Conservation (phyloP, 2,797 vertebrate species). For the Crenuchus spilurus region DNA sequence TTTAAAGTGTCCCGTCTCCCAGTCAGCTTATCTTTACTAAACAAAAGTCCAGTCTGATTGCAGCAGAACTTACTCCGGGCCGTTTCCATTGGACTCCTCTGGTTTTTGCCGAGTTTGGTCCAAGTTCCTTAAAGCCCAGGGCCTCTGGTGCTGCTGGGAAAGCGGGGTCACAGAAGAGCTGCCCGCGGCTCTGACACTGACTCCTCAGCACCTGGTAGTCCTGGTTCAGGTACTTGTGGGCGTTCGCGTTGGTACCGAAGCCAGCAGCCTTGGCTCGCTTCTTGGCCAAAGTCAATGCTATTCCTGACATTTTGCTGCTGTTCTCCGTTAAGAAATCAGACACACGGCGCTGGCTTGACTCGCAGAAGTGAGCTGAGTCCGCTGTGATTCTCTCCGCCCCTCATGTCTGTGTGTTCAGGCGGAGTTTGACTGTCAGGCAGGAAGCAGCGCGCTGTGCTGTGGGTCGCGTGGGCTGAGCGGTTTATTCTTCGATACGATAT, state of each 20-base stretch:
- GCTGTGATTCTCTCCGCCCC: too few species aligned
- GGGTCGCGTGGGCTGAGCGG: too few species aligned
- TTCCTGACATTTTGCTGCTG: conserved; percentile 78
- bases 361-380: too few species aligned
- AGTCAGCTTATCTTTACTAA: too few species aligned
- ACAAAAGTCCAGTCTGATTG: too few species aligned
- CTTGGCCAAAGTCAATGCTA: conserved; percentile 79
- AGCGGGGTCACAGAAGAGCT: conserved; percentile 83
- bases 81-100: conserved; percentile 87
- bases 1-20: too few species aligned
- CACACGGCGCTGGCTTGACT: too few species aligned
- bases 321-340: background rate
- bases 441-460: too few species aligned
- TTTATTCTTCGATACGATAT: too few species aligned
- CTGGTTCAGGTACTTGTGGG: conserved; percentile 84
- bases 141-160: conserved; percentile 81
- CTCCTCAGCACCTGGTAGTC: conserved; percentile 76
- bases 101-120: conserved; percentile 80
- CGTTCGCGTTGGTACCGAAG: conserved; percentile 81
- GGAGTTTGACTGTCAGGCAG: too few species aligned
- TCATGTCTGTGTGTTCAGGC: too few species aligned
- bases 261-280: conserved; percentile 81
- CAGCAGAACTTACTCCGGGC: conserved; percentile 75
- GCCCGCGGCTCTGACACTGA: conserved; percentile 70
- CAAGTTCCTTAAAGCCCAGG: conserved; percentile 88